Evolutionary conservation across 1,140 invertebrate species (phyloP).

Genomic region (Drosophila yakuba): DNA sequence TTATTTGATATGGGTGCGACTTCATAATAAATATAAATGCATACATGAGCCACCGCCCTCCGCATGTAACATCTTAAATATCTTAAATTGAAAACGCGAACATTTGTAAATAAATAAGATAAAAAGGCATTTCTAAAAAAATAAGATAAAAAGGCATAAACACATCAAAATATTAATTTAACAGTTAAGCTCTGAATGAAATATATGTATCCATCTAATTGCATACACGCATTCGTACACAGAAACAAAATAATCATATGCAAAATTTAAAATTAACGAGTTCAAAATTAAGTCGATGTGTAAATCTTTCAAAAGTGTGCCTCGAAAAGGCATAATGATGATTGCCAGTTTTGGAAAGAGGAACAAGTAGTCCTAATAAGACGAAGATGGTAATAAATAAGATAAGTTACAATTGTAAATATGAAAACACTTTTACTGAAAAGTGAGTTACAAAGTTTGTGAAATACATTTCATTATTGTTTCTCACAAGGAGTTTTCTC

Average conservation of each 20-base stretch:
- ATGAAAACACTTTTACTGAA: background rate
- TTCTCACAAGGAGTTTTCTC: conserved; percentile 1
- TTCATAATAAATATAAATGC: conserved; percentile 51
- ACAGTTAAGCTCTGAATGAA: conserved; percentile 28
- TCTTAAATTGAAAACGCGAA: conserved; percentile 42
- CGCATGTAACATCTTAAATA: conserved; percentile 15
- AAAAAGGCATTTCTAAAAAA: conserved; percentile 36
- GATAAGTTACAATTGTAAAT: conserved; percentile 1
- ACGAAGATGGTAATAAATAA: conserved; percentile 22
- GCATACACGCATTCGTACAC: conserved; percentile 12
- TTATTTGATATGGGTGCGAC: conserved; percentile 44
- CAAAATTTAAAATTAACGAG: conserved; percentile 9
- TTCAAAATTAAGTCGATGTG: conserved; percentile 12
- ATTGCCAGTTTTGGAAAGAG: background rate
- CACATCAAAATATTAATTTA: conserved; percentile 44
- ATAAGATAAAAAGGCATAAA: conserved; percentile 43
- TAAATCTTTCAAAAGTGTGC: conserved; percentile 16
- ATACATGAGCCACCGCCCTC: conserved; percentile 34
- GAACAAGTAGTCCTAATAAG: conserved; percentile 15
- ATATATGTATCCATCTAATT: conserved; percentile 24
- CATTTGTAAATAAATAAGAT: conserved; percentile 42
- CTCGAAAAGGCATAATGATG: conserved; percentile 8
- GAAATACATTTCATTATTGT: background rate
- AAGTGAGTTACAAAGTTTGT: background rate
- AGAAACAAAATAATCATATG: background rate